These are phyloP conservation scores for Cossypha caffra DNA, from an alignment of 2,797 vertebrate species.

Conservation along the genomic window DNA sequence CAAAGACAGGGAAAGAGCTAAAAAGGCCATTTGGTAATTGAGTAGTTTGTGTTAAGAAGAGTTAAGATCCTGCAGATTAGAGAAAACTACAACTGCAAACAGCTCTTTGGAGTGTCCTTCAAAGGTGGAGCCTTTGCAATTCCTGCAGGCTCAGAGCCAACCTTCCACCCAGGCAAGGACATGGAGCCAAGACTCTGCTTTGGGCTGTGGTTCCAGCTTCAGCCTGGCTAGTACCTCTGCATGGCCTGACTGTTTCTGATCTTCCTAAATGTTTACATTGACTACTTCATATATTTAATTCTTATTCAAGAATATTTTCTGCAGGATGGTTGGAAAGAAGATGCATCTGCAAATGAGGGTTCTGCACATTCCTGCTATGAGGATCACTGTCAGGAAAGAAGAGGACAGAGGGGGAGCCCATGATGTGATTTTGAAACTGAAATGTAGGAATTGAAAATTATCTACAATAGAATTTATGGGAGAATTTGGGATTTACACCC, in stretches of 20 bases:
- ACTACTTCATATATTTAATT: not conserved
- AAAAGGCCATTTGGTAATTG: not conserved
- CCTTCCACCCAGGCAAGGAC: not conserved
- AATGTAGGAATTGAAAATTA: not conserved
- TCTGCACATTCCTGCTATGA: fast-evolving
- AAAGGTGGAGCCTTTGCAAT: not conserved
- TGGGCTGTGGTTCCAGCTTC: not conserved
- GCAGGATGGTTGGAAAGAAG: not conserved
- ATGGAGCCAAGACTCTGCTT: not conserved
- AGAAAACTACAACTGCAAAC: not conserved
- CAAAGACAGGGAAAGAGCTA: not conserved
- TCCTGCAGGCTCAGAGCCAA: not conserved
- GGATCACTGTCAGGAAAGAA: not conserved
- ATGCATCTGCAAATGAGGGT: not conserved
- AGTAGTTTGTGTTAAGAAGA: not conserved
- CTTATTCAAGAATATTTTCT: not conserved
- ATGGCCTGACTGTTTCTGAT: not conserved
- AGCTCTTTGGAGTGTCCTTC: not conserved
- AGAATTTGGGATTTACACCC: not conserved
- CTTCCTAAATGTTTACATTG: not conserved
- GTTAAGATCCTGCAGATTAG: not conserved
- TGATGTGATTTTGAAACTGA: not conserved
- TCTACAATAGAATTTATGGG: not conserved
- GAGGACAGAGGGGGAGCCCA: not conserved
- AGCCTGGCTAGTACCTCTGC: not conserved